Evolutionary conservation across 2,113 vertebrate species (phyloP), one percentile per base, ranked within the genome.

Genomic region (Alexandromys fortis): DNA sequence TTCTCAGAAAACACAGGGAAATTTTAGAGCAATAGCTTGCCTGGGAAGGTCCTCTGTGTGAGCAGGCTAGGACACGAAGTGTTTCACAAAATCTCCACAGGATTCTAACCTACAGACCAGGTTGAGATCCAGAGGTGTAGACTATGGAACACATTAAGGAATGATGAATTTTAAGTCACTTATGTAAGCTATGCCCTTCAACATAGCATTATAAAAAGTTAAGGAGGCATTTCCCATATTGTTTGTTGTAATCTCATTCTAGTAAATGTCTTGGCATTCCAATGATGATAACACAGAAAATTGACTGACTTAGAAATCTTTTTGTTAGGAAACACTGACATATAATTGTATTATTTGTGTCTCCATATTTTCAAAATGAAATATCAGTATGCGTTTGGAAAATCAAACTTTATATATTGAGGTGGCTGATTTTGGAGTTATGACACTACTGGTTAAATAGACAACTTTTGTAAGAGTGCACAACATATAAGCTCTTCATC

Each of bases 371-470:
- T 89, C 10, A 35, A 83, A 93, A 55, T 94, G 70, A 17, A 86
- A 92, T 91, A 72, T 45, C 94, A 96, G 7, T 67, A 63, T 85
- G 9, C 83, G 10, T 92, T 95, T 90, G 89, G 75, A 86, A 5
- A 14, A 63, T 88, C 42, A 0, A 68, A 38, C 8, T 88, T 97
- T 93, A 70, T 90, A 94, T 95, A 70, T 11, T 0, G 42, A 96
- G 55, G 21, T 82, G 52, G 94, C 63, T 95, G 95, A 68, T 94
- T 68, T 75, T 3, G 9, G 24, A 17, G 5, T 95, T 42, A 79
- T 2, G 1, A 77, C 47, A 70, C 24, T 65, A 72, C 67, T 92
- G 38, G 75, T 58, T 92, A 47, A 11, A 93, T 33, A 42, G 89
- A 91, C 88, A 22, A 11, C 21, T 83, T 0, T 0, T 24, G 49